These are phyloP conservation scores for Lithobates sylvaticus DNA, from an alignment of 2,797 vertebrate genomes.

Conservation along the genomic window DNA sequence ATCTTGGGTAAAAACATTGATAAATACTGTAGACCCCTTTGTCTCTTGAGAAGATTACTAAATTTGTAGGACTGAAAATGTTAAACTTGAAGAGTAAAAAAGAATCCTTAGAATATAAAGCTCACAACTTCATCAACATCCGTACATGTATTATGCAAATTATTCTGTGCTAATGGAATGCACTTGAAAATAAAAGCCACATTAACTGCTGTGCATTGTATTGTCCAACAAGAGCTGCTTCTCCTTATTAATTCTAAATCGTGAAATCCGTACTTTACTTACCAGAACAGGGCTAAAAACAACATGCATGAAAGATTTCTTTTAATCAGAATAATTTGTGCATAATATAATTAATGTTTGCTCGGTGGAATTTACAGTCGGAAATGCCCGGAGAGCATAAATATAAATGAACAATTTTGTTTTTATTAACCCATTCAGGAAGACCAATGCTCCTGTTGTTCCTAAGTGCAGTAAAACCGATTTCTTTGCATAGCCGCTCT, in stretches of 20 bases:
- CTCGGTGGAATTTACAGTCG: background rate
- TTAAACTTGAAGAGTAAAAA: background rate
- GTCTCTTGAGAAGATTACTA: conserved; percentile 5
- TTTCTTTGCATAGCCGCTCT: too few species aligned
- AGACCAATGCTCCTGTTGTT: background rate
- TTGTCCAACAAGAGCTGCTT: background rate
- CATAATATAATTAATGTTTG: conserved; percentile 19
- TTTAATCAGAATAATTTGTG: conserved; percentile 22
- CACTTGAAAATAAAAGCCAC: background rate
- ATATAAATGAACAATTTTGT: background rate
- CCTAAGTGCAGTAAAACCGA: too few species aligned
- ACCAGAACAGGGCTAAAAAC: background rate
- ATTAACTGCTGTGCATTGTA: background rate
- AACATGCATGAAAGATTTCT: conserved; percentile 8
- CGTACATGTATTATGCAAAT: conserved; percentile 30
- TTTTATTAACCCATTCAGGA: conserved; percentile 11
- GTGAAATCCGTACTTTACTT: background rate
- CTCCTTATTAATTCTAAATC: conserved; percentile 11
- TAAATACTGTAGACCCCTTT: too few species aligned
- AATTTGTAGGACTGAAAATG: too few species aligned
- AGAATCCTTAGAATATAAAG: background rate
- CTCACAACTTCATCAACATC: background rate
- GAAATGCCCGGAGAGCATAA: background rate
- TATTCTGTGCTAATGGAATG: background rate
- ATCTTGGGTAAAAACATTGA: too few species aligned